Percentiles rank a stretch among this genome's conserved stretches.
phyloP scores from a whole-genome alignment of 2,888 invertebrate species.

The Stratiomys singularior region DNA sequence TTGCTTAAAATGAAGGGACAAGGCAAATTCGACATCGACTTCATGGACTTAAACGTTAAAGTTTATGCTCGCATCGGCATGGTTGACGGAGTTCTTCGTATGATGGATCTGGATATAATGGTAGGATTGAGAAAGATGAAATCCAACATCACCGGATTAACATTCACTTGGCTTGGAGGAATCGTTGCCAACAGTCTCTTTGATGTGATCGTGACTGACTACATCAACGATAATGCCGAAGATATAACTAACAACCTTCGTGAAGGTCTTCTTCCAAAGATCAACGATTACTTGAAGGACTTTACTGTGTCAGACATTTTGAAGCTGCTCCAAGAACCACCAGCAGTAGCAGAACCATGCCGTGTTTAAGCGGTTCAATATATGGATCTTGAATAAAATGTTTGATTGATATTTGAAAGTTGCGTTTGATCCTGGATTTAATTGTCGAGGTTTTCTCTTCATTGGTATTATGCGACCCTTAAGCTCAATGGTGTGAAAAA shows the following conservation, averaged over 20 bases:
- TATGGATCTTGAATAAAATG: not conserved
- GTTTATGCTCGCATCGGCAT: slow-evolving; percentile 45
- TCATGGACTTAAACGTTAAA: slow-evolving; percentile 45
- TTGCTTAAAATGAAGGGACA: slow-evolving; percentile 43
- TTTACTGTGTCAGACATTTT: slow-evolving; percentile 36
- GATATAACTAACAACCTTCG: not conserved
- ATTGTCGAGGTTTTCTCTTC: no score
- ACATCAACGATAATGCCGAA: slow-evolving; percentile 7
- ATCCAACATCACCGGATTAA: slow-evolving; percentile 59
- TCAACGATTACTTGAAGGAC: slow-evolving; percentile 23
- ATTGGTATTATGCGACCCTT: no score
- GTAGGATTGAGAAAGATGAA: slow-evolving; percentile 57
- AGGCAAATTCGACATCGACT: slow-evolving; percentile 44
- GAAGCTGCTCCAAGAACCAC: slow-evolving; percentile 29
- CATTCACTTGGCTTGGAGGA: not conserved
- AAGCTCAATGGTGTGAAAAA: no score
- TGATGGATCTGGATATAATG: slow-evolving; percentile 54
- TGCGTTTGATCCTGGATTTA: not conserved
- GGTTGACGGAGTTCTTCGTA: slow-evolving; percentile 31
- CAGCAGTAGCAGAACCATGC: slow-evolving; percentile 16
- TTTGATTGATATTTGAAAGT: not conserved
- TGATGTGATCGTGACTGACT: slow-evolving; percentile 25
- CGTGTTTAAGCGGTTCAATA: not conserved
- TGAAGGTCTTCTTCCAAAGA: slow-evolving; percentile 1
- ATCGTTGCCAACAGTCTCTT: slow-evolving; percentile 42